A percentile compares a stretch with the other conserved stretches of the same genome.
Conservation (phyloP, 2,797 vertebrate genomes). For the Threskiornis aethiopicus region DNA sequence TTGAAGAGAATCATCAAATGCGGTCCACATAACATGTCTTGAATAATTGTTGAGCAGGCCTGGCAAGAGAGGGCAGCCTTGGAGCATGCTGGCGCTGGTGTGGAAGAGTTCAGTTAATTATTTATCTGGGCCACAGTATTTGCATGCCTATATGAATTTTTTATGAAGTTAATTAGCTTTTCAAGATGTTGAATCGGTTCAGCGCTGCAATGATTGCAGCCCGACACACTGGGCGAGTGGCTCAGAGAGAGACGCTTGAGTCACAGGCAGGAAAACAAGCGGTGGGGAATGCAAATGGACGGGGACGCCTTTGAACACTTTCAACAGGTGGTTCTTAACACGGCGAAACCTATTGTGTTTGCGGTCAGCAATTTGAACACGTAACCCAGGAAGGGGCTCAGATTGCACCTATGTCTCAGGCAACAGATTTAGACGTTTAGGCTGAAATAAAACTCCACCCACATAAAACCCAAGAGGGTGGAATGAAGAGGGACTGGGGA, state of each 20-base stretch:
- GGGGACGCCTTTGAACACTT: slow-evolving; percentile 9
- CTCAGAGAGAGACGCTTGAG: slow-evolving; percentile 26
- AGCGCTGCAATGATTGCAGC: slow-evolving; percentile 70
- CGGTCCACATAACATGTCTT: slow-evolving; percentile 51
- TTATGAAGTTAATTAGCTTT: slow-evolving; percentile 83
- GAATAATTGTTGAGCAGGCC: slow-evolving; percentile 73
- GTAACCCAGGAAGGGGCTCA: slow-evolving; percentile 18
- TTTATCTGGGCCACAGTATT: slow-evolving; percentile 79
- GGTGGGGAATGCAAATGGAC: slow-evolving; percentile 2
- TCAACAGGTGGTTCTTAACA: slow-evolving; percentile 43
- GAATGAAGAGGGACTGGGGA: slow-evolving; percentile 31
- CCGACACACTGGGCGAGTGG: slow-evolving; percentile 31
- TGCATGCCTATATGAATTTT: slow-evolving; percentile 80
- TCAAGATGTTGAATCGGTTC: slow-evolving; percentile 78
- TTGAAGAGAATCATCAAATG: slow-evolving; percentile 72
- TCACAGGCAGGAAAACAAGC: slow-evolving; percentile 12
- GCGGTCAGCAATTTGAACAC: slow-evolving; percentile 7
- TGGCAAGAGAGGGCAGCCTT: slow-evolving; percentile 76
- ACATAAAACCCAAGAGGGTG: slow-evolving; percentile 2
- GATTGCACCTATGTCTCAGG: slow-evolving; percentile 51
- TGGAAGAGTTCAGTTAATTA: slow-evolving; percentile 77
- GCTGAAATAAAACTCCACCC: slow-evolving; percentile 25
- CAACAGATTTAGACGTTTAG: slow-evolving; percentile 56
- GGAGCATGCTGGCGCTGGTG: slow-evolving; percentile 54
- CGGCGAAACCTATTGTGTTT: slow-evolving; percentile 53